Evolutionary conservation across 2,113 vertebrate genomes (phyloP), one percentile per base, ranked within the genome.

Genomic region (Otolemur garnettii): DNA sequence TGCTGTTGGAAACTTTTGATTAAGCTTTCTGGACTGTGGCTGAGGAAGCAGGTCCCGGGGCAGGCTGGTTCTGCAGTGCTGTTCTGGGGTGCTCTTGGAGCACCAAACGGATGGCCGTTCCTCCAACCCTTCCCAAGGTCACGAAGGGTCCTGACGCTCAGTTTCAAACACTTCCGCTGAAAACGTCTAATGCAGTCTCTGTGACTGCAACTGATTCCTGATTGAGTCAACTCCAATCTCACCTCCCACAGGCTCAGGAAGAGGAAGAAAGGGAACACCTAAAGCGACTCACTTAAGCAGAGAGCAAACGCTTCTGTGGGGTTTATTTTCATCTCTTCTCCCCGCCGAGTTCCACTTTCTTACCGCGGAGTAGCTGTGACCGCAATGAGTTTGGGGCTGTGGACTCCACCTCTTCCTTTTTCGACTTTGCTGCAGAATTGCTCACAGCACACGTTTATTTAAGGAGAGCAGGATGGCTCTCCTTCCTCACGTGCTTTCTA

Each of bases 371-470:
- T 12, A 57, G 72, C 72, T 80, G 18, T 21, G 66, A 89, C 59
- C 30, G 59, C 28, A 42, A 24, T 35, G 42, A 21, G 38, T 69
- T 57, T 57, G 72, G 38, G 66, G 11, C 79, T 33, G 17, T 38
- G 42, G 68, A 78, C 42, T 38, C 83, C 9, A 72, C 19, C 8
- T 53, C 35, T 30, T 71, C 21, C 19, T 24, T 68, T 66, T 80
- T n/a, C 38, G 12, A 55, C 9, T 26, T 57, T 17, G 79, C 38
- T 38, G 64, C 12, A 59, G 72, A 19, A 74, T 35, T 19, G 57
- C 78, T 68, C 79, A 38, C 35, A 59, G 78, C 55, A 59, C 78
- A 50, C 22, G 17, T 53, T 53, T 93, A 71, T 79, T 91, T 42
- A 68, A 89, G 72, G 66, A 50, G 10, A 50, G 10, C 33, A 79